Evolutionary conservation across 2,113 vertebrate species (phyloP).

Genomic region (Micromys minutus): DNA sequence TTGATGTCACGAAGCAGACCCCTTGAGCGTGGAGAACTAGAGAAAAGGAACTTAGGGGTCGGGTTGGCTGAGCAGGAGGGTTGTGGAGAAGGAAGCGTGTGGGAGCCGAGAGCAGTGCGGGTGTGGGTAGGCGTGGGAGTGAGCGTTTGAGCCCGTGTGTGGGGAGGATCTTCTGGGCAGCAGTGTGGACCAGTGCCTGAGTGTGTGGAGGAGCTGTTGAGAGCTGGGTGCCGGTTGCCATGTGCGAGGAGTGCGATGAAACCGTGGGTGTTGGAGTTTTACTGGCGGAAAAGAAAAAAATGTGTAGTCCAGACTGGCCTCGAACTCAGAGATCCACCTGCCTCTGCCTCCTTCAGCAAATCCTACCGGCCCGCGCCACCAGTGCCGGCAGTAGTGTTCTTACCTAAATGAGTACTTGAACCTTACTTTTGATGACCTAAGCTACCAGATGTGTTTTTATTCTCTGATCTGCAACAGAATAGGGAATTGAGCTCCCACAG

Average conservation of each 20-base stretch:
- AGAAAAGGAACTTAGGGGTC: background rate
- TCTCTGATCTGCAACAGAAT: background rate
- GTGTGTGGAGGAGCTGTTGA: too few species aligned
- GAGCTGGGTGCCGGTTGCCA: too few species aligned
- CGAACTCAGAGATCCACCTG: background rate
- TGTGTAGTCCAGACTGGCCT: background rate
- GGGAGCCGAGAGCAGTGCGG: too few species aligned
- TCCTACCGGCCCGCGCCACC: background rate
- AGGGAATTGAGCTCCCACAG: accelerated
- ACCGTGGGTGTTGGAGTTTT: too few species aligned
- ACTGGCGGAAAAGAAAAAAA: background rate
- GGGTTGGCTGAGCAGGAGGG: background rate
- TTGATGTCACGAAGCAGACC: background rate
- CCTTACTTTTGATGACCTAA: background rate
- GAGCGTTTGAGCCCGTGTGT: too few species aligned
- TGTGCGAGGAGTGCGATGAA: too few species aligned
- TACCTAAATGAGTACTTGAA: background rate
- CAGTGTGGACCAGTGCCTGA: too few species aligned
- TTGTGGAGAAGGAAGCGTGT: background rate
- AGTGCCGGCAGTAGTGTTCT: too few species aligned
- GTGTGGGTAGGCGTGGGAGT: background rate
- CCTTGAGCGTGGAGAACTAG: background rate
- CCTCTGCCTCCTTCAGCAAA: background rate
- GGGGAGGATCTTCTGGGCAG: background rate
- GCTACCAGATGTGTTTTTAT: accelerated